Evolutionary conservation across 2,888 invertebrate genomes (phyloP).

Genomic region (Aphidius colemani): DNA sequence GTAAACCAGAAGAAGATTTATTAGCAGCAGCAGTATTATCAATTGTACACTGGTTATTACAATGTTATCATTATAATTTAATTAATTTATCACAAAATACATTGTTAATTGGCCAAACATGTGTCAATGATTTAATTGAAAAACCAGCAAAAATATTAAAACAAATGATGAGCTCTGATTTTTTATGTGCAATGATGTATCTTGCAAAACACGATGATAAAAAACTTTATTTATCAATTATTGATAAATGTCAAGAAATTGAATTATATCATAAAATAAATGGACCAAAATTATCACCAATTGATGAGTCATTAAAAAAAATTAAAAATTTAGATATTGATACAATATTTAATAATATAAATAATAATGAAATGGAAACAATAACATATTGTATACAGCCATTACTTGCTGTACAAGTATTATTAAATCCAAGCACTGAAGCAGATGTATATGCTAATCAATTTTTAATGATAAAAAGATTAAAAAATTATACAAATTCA

Average conservation of each 20-base stretch:
- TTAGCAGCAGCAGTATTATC: conserved; percentile 83
- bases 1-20: conserved; percentile 86
- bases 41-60: conserved; percentile 79
- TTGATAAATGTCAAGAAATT: conserved; percentile 79
- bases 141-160: conserved; percentile 73
- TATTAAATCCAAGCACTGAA: conserved; percentile 84
- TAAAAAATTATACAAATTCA: conserved; percentile 81
- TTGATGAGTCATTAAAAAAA: conserved; percentile 68
- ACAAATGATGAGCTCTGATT: conserved; percentile 73
- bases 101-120: conserved; percentile 57
- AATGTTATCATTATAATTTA: conserved; percentile 68
- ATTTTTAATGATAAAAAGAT: conserved; percentile 79
- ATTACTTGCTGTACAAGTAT: conserved; percentile 81
- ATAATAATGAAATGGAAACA: conserved; percentile 66
- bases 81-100: conserved; percentile 54
- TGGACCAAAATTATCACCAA: conserved; percentile 63
- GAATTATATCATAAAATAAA: conserved; percentile 67
- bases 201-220: conserved; percentile 81
- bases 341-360: conserved; percentile 56
- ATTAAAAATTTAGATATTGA: conserved; percentile 69
- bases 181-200: conserved; percentile 80
- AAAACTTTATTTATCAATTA: conserved; percentile 71
- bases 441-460: conserved; percentile 81
- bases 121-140: conserved; percentile 66
- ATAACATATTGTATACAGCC: conserved; percentile 79